Evolutionary conservation across 2,888 invertebrate species (phyloP).

Genomic region (Oscheius myriophilus): DNA sequence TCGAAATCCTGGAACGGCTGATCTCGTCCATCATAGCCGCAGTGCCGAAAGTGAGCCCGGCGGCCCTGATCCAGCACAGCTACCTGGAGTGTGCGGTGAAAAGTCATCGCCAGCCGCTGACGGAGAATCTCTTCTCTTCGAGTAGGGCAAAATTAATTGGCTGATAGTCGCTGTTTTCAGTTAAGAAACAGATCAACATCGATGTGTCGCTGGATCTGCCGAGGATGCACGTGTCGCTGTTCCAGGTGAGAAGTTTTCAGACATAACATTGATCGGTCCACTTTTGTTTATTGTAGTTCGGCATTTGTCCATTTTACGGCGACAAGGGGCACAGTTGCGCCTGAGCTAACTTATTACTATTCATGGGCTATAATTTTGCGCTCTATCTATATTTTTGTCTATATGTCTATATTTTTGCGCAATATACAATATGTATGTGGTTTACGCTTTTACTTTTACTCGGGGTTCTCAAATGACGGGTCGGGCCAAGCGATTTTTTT

Average conservation of each 20-base stretch:
- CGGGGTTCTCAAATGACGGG: too few relatives aligned
- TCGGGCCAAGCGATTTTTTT: too few relatives aligned
- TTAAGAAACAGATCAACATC: neutral
- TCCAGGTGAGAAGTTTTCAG: constrained; percentile 7
- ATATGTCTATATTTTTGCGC: too few relatives aligned
- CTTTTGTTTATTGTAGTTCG: too few relatives aligned
- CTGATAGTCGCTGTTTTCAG: neutral
- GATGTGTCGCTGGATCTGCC: constrained; percentile 28
- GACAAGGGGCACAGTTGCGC: too few relatives aligned
- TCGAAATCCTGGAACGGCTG: constrained; percentile 57
- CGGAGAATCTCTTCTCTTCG: constrained; percentile 43
- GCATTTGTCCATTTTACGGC: too few relatives aligned
- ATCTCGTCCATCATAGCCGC: constrained; percentile 32
- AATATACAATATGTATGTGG: too few relatives aligned
- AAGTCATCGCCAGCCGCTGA: constrained; percentile 63
- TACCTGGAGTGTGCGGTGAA: constrained; percentile 57
- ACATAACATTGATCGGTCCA: neutral
- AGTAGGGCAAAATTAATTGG: constrained; percentile 13
- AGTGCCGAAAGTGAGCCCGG: constrained; percentile 54
- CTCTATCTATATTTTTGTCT: too few relatives aligned
- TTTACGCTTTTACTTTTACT: too few relatives aligned
- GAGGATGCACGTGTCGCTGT: constrained; percentile 24
- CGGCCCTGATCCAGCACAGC: constrained; percentile 54
- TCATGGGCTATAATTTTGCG: too few relatives aligned
- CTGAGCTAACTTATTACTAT: too few relatives aligned